A percentile compares a stretch with the other conserved stretches of the same genome.
Conservation (phyloP, 2,888 invertebrate species). For the Odontocolon sp. region DNA sequence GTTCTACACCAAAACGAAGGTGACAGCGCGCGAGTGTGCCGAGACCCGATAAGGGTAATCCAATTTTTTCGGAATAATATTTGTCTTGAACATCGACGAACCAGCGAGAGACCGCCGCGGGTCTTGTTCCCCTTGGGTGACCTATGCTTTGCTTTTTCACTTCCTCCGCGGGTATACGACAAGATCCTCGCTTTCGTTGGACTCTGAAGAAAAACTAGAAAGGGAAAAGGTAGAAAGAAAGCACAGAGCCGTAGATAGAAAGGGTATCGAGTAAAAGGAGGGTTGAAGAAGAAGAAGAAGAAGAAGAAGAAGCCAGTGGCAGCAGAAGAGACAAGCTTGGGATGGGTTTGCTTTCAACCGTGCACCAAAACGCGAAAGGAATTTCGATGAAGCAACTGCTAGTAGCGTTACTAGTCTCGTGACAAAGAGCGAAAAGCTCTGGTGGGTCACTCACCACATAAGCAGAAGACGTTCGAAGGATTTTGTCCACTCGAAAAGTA, state of each 20-base stretch:
- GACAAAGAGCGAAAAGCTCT: conserved; percentile 54
- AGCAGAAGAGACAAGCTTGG: conserved; percentile 45
- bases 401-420: conserved; percentile 39
- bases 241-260: conserved; percentile 1
- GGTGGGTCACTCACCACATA: conserved; percentile 11
- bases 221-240: conserved; percentile 48
- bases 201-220: conserved; percentile 20
- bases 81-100: conserved; percentile 78
- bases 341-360: conserved; percentile 73
- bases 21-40: conserved; percentile 67
- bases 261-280: conserved; percentile 18
- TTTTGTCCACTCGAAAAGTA: neutral
- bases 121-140: conserved; percentile 52
- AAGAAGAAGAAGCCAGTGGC: no score
- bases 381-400: conserved; percentile 74
- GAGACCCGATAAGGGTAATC: conserved; percentile 78
- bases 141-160: conserved; percentile 44
- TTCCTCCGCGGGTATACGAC: conserved; percentile 36
- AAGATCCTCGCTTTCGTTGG: conserved; percentile 52
- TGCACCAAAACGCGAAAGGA: conserved; percentile 72
- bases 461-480: neutral
- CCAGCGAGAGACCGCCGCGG: conserved; percentile 56
- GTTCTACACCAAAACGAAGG: conserved; percentile 19
- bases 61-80: conserved; percentile 80
- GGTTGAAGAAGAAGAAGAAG: conserved; percentile 18